phyloP scores from a whole-genome alignment of 2,888 invertebrate species.

The Drosophila aldrichi region DNA sequence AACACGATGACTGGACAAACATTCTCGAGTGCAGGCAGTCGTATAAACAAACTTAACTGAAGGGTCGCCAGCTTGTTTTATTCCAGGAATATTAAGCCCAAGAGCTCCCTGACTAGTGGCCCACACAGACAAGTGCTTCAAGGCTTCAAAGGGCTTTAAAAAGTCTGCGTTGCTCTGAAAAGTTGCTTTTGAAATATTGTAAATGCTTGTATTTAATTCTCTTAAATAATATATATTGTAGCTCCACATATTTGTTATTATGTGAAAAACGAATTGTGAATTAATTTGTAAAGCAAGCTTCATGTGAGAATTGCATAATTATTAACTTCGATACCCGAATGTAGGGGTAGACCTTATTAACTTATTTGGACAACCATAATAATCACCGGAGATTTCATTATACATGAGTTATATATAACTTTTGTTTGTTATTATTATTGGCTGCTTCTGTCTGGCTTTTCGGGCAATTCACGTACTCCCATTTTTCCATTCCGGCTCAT shows the following conservation, averaged over 20 bases:
- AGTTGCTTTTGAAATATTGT: neutral
- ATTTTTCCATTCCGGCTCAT: too few relatives aligned
- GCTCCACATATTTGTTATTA: neutral
- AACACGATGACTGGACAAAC: constrained; percentile 26
- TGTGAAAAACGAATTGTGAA: neutral
- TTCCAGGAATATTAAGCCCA: constrained; percentile 30
- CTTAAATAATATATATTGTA: neutral
- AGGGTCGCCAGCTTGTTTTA: constrained; percentile 6
- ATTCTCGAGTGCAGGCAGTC: constrained; percentile 20
- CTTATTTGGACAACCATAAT: too few relatives aligned
- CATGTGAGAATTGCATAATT: too few relatives aligned
- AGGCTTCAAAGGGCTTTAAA: constrained; percentile 5
- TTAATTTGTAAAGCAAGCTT: too few relatives aligned
- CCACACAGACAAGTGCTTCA: constrained; percentile 14
- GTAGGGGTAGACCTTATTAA: too few relatives aligned
- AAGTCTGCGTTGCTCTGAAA: neutral
- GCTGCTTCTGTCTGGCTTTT: too few relatives aligned
- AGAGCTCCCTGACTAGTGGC: constrained; percentile 39
- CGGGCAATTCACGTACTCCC: too few relatives aligned
- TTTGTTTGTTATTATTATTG: too few relatives aligned
- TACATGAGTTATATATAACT: too few relatives aligned
- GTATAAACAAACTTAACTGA: constrained; percentile 14
- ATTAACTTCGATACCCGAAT: too few relatives aligned
- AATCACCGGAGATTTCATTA: too few relatives aligned
- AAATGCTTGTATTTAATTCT: neutral